Base-by-base conservation (phyloP, 2,113 vertebrate species). In the Ceuthmochares aereus region DNA sequence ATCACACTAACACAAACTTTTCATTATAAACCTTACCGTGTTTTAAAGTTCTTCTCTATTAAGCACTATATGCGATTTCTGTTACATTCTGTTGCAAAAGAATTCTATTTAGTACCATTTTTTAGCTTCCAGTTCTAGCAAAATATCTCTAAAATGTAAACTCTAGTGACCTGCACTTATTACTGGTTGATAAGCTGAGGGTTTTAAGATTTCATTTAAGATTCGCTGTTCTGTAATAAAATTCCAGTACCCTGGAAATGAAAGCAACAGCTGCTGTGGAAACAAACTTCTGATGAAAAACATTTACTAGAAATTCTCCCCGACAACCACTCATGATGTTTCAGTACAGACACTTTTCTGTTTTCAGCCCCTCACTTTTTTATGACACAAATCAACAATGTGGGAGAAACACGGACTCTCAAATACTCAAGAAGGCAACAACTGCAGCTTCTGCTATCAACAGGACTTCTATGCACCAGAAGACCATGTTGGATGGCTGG, bases 121-220 rank as follows among this genome's bases (percentile, higher is more conserved):
- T 83, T 64, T 47, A 59, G 14, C 34, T 90, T 86, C 49, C 52
- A 60, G 26, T 45, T 83, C 62, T 62, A 10, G n/a, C 13, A 89
- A 73, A 85, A 80, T 55, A 80, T 4, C 11, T 84, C 56, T 52
- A 45, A 68, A 93, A 70, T 88, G 85, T 90, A 66, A 93, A 63
- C 40, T 92, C 62, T 37, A 43, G 60, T 0, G 0, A 68, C 55
- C 20, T 54, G 32, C 51, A 55, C 16, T 95, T 79, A 73, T 21
- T 85, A 63, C 49, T 37, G 51, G 60, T 67, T 83, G 70, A 82
- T 82, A 86, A 88, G 10, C 25, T 0, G 0, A 55, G 29, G 17
- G 27, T 58, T 91, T 95, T 90, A 91, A 96, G 84, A 95, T 93
- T 91, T 86, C 63, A 85, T 86, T 94, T 87, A 63, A 85, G 68